Conservation (phyloP, 2,888 invertebrate genomes). For the Cerceris ruficornis region DNA sequence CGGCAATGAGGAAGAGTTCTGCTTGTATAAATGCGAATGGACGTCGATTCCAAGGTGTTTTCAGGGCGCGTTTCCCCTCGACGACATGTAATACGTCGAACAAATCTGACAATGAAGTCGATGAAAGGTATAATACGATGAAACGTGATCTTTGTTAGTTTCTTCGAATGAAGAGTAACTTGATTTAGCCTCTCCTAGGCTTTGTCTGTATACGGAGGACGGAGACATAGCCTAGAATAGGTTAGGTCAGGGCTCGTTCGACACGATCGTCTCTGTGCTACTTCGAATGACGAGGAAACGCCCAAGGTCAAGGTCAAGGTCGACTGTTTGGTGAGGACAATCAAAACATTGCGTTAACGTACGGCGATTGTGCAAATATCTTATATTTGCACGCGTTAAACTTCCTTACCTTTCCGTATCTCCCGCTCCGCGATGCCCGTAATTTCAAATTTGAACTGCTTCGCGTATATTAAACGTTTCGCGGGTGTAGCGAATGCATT, state of each 20-base stretch:
- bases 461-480: no score
- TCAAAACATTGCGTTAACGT: conserved; percentile 2
- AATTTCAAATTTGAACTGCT: no score
- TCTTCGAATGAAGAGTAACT: conserved; percentile 65
- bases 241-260: conserved; percentile 80
- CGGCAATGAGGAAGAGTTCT: no score
- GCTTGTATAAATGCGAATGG: no score
- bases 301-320: conserved; percentile 64
- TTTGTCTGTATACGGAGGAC: conserved; percentile 78
- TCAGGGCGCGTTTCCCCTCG: no score
- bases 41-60: no score
- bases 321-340: conserved; percentile 27
- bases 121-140: neutral
- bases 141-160: neutral
- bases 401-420: no score
- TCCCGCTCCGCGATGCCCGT: no score
- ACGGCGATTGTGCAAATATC: neutral
- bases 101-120: no score
- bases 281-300: conserved; percentile 44
- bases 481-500: no score
- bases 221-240: conserved; percentile 82
- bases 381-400: neutral
- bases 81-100: no score
- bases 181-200: conserved; percentile 81
- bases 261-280: conserved; percentile 54